Conservation (phyloP, 2,888 invertebrate genomes). For the Agelastica alni region DNA sequence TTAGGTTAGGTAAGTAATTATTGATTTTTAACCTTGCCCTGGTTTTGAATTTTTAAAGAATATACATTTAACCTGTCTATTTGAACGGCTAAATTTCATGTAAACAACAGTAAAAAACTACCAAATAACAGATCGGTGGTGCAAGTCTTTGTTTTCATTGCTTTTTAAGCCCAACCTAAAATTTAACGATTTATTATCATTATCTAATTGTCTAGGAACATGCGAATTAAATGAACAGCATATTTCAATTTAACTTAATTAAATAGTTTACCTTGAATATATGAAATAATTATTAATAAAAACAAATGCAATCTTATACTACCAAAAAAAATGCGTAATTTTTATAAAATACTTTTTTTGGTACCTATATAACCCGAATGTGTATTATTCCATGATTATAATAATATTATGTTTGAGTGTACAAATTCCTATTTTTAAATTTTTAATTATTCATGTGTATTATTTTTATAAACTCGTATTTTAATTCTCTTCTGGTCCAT, state of each 20-base stretch:
- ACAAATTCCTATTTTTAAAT: conserved; percentile 20
- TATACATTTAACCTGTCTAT: neutral
- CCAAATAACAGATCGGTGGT: neutral
- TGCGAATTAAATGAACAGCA: conserved; percentile 18
- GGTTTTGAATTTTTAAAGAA: neutral
- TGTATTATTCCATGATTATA: neutral
- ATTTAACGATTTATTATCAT: conserved; percentile 28
- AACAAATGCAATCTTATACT: neutral
- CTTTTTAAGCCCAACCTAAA: conserved; percentile 28
- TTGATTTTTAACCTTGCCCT: neutral
- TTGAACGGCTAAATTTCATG: neutral
- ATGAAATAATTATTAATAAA: too few relatives aligned
- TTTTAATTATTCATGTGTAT: conserved; percentile 4
- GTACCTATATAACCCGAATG: neutral
- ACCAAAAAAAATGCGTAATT: neutral
- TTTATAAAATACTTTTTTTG: neutral
- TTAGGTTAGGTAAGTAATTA: conserved; percentile 16
- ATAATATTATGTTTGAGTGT: neutral
- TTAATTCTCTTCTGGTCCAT: too few relatives aligned
- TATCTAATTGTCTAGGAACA: conserved; percentile 18
- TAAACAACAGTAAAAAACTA: neutral
- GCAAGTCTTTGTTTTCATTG: conserved; percentile 15
- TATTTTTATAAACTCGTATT: too few relatives aligned
- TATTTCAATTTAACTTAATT: conserved; percentile 21
- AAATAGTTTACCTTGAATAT: too few relatives aligned